Percentiles rank a stretch among this genome's conserved stretches.
These are phyloP conservation scores for Drosophila anomalata DNA, from an alignment of 2,888 invertebrate species.

Conservation along the genomic window DNA sequence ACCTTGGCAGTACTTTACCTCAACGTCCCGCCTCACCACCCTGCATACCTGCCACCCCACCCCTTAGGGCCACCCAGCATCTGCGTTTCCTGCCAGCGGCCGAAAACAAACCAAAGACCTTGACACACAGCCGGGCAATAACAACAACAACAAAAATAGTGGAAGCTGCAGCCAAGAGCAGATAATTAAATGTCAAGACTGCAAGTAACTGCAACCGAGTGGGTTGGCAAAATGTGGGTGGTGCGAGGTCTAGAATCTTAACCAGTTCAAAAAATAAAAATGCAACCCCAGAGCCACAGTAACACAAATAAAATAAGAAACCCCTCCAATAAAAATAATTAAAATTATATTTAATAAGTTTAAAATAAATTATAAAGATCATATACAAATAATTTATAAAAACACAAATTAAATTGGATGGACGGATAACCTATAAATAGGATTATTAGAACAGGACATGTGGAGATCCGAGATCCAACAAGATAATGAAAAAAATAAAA, in stretches of 20 bases:
- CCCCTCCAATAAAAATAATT: neutral
- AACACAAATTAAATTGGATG: no score
- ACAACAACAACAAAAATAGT: conserved; percentile 23
- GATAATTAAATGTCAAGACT: conserved; percentile 70
- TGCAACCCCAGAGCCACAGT: conserved; percentile 23
- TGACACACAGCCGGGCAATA: conserved; percentile 50
- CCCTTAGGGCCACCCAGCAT: neutral
- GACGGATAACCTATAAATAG: no score
- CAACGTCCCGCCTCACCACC: neutral
- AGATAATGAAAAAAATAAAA: no score
- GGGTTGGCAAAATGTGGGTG: neutral
- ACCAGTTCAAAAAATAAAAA: conserved; percentile 31
- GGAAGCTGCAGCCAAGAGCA: conserved; percentile 39
- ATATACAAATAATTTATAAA: no score
- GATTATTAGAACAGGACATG: no score
- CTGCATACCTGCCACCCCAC: conserved; percentile 5
- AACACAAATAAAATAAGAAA: conserved; percentile 9
- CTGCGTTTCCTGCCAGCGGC: conserved; percentile 12
- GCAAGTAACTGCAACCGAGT: conserved; percentile 28
- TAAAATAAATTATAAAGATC: no score
- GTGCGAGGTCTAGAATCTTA: conserved; percentile 4
- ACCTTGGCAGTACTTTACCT: conserved; percentile 20
- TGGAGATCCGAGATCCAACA: no score
- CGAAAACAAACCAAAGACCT: conserved; percentile 46
- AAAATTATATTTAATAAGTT: no score